Evolutionary conservation across 2,888 invertebrate genomes (phyloP), one percentile per base, ranked within the genome.

Genomic region (Pogonocherus hispidulus): DNA sequence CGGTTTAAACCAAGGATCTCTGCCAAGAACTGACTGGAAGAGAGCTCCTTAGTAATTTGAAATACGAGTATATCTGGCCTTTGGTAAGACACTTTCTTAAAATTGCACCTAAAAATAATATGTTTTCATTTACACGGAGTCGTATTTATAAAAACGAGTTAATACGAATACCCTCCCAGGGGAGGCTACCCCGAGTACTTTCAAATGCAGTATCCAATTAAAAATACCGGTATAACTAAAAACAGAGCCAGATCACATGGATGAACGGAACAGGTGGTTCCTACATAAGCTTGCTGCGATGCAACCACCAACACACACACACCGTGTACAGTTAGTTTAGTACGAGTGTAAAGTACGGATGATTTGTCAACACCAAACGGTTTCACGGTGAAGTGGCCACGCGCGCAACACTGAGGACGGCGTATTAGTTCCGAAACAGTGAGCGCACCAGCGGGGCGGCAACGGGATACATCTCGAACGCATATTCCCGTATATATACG

Each of bases 301-400:
- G 59, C 59, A 59, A 32, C 59, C 22, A 57, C 57, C 20, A 37
- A 66, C 64, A 67, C n/a, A n/a, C n/a, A n/a, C n/a, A n/a, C 63
- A 59, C 60, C 57, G 66, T 71, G 71, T 74, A 73, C 74, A 76
- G 74, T 77, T 77, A 76, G 78, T 78, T 78, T 76, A 74, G 78
- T 80, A 80, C 81, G 77, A 80, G 80, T 81, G 80, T 80, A 81
- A 81, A 78, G 77, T 76, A 84, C 83, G 84, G 84, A 83, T 84
- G 85, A 84, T 84, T 85, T 84, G 84, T 81, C 82, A 78, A 83
- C 83, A 84, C 82, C 85, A 85, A 85, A 85, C 85, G 79, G 84
- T 84, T 84, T 85, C 81, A 83, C 84, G 82, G 82, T 84, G 79
- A 83, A 83, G 81, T 82, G 82, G 82, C 80, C 83, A 80, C 83